A percentile compares a stretch with the other conserved stretches of the same genome.
phyloP scores from a whole-genome alignment of 2,888 invertebrate species.

The Julus scanicus region DNA sequence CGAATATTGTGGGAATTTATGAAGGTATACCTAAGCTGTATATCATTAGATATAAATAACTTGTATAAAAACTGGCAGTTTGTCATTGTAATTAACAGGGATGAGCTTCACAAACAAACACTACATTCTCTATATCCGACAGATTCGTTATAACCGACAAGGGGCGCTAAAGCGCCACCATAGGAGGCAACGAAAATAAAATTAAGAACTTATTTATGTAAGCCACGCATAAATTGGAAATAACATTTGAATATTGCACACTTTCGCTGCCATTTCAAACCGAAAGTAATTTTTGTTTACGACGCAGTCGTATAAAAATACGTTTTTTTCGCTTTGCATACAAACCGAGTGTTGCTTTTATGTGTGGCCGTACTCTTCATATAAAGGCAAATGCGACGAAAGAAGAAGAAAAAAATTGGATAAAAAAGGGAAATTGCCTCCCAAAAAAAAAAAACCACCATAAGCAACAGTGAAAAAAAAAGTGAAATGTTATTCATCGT shows the following conservation, averaged over 20 bases:
- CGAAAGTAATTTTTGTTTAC: constrained; percentile 3
- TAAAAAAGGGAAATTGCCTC: background rate
- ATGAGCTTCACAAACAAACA: background rate
- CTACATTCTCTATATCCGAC: background rate
- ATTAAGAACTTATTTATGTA: background rate
- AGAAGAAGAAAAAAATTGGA: background rate
- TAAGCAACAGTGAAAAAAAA: background rate
- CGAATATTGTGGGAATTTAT: too few species aligned
- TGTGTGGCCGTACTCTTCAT: background rate
- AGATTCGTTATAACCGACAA: background rate
- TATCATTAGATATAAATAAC: too few species aligned
- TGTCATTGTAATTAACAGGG: too few species aligned
- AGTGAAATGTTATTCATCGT: constrained; percentile 11
- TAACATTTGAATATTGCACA: constrained; percentile 11
- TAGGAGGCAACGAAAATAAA: background rate
- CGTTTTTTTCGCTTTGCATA: background rate
- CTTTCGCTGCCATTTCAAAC: background rate
- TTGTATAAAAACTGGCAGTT: too few species aligned
- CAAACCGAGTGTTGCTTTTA: background rate
- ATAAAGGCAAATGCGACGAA: background rate
- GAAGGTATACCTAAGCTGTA: background rate
- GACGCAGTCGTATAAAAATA: constrained; percentile 8
- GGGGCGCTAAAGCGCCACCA: background rate
- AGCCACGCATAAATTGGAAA: constrained; percentile 19
- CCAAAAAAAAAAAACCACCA: background rate